Conservation (phyloP, 1,140 invertebrate genomes). For the Goniozus legneri region DNA sequence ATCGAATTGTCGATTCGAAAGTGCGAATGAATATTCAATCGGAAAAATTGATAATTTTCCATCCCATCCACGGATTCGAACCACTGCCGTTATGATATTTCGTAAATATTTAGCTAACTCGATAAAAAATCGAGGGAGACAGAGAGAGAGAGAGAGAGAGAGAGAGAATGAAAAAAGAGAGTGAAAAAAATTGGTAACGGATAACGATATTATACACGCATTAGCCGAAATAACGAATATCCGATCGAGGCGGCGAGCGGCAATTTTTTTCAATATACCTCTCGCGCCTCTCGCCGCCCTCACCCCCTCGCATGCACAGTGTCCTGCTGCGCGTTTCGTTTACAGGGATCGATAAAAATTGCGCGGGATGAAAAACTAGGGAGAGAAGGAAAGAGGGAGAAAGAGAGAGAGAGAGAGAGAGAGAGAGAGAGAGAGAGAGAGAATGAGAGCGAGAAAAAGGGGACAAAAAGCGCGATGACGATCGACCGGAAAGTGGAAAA, state of each 20-base stretch:
- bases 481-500: slow-evolving; percentile 15
- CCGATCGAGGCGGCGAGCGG: neutral
- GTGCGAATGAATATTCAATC: no score
- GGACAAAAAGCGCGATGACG: neutral
- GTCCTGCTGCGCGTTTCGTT: slow-evolving; percentile 13
- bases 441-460: neutral
- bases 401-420: neutral
- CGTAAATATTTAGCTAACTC: no score
- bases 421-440: slow-evolving; percentile 5
- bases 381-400: slow-evolving; percentile 13
- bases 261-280: neutral
- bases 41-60: no score
- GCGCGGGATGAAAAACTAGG: slow-evolving; percentile 21
- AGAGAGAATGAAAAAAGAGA: neutral
- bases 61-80: no score
- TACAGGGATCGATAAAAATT: slow-evolving; percentile 33
- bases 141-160: neutral
- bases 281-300: neutral
- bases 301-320: neutral
- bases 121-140: neutral
- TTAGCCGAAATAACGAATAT: neutral
- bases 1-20: no score
- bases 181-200: neutral
- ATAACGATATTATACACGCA: neutral
- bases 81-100: no score